These are phyloP conservation scores for Sardinella longiceps DNA, from an alignment of 2,797 vertebrate species.

Conservation along the genomic window DNA sequence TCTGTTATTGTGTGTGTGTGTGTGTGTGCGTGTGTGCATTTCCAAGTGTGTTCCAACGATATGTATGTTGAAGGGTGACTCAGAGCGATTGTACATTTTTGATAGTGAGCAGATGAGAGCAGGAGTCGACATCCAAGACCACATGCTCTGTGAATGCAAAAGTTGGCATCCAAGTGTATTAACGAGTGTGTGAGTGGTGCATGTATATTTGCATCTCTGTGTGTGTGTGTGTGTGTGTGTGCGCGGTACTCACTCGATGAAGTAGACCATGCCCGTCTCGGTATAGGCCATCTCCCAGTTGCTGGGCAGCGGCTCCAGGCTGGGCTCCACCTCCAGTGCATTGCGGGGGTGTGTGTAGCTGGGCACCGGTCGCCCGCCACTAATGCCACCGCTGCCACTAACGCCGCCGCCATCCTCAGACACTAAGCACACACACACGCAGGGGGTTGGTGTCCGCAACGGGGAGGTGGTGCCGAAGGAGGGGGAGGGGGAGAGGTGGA, in stretches of 20 bases:
- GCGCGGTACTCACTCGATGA: constrained; percentile 92
- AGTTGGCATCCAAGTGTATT: not conserved
- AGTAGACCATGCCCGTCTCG: constrained; percentile 96
- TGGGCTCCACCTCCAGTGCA: constrained; percentile 90
- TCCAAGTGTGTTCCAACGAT: not conserved
- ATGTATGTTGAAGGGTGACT: not conserved
- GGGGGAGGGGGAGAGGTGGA: constrained; percentile 45
- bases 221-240: not conserved
- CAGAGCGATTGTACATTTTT: not conserved
- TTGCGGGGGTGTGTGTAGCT: constrained; percentile 94
- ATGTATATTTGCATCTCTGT: not conserved
- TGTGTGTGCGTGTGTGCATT: not conserved
- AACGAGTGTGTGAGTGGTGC: not conserved
- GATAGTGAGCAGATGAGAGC: not conserved
- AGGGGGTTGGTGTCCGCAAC: constrained; percentile 55
- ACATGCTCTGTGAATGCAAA: not conserved
- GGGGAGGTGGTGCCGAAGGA: constrained; percentile 39
- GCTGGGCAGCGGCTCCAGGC: constrained; percentile 89
- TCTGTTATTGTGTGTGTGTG: not conserved
- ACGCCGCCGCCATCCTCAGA: not conserved
- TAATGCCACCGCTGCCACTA: no score
- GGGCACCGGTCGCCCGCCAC: constrained; percentile 90
- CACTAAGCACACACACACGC: not conserved
- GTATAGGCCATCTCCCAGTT: constrained; percentile 99
- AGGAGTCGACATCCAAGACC: not conserved